phyloP scores from a whole-genome alignment of 2,113 vertebrate genomes.

The Phasianus colchicus region DNA sequence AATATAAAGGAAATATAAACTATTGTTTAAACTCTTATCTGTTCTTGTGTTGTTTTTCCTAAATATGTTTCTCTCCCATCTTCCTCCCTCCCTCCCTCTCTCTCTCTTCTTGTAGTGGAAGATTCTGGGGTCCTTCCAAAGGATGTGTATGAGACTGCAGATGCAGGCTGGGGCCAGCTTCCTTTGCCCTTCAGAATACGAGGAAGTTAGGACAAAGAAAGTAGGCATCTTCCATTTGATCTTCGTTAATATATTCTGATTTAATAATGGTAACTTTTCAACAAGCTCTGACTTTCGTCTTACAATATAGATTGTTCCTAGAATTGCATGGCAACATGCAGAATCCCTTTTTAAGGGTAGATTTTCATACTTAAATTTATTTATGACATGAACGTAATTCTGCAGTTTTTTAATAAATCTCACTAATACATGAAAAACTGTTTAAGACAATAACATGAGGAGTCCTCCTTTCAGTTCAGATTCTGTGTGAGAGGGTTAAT shows the following conservation, averaged over 20 bases:
- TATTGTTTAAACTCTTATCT: not conserved
- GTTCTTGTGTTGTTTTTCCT: too few species aligned
- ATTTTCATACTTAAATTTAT: not conserved
- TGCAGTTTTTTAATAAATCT: not conserved
- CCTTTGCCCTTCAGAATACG: not conserved
- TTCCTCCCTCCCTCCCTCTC: too few species aligned
- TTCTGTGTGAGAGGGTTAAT: not conserved
- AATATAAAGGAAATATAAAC: not conserved
- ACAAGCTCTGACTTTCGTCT: not conserved
- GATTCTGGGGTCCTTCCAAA: not conserved
- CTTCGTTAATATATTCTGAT: not conserved
- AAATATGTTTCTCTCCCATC: not conserved
- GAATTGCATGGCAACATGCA: not conserved
- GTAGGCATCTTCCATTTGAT: not conserved
- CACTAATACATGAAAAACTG: not conserved
- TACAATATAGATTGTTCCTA: not conserved
- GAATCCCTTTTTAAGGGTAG: not conserved
- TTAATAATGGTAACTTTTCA: not conserved
- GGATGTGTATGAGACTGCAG: not conserved
- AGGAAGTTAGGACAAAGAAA: not conserved
- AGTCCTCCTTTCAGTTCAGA: not conserved
- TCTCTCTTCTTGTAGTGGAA: accelerated
- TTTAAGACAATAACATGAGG: not conserved
- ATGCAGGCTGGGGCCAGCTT: not conserved
- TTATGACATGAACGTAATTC: not conserved